Evolutionary conservation across 2,888 invertebrate species (phyloP).

Genomic region (Rotaria socialis): DNA sequence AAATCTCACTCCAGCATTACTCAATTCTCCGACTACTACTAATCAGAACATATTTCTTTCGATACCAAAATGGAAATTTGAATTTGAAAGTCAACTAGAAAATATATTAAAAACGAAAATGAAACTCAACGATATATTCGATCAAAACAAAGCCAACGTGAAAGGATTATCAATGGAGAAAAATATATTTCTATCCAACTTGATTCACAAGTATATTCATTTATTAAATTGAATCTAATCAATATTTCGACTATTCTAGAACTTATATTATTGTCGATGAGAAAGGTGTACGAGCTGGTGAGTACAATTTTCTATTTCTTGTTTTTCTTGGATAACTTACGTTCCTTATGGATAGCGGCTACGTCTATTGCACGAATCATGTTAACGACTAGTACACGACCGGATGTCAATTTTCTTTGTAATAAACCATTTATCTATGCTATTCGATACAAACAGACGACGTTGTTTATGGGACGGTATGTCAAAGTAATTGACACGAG

Average conservation of each 20-base stretch:
- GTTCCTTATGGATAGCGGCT: background rate
- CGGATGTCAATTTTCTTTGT: background rate
- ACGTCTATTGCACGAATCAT: background rate
- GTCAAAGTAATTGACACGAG: background rate
- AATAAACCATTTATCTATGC: conserved; percentile 10
- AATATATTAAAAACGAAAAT: background rate
- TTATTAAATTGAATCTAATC: no score
- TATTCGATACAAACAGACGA: conserved; percentile 10
- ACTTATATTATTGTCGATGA: background rate
- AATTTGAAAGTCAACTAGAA: background rate
- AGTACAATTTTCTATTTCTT: background rate
- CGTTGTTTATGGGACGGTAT: background rate
- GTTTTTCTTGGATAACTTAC: no score
- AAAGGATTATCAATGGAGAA: background rate
- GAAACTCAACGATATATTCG: background rate
- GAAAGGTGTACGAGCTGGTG: background rate
- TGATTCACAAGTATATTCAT: background rate
- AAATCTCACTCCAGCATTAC: background rate
- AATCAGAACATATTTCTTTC: background rate
- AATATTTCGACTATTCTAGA: background rate
- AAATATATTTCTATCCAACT: background rate
- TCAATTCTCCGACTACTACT: background rate
- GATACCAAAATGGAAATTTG: conserved; percentile 6
- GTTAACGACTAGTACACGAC: background rate
- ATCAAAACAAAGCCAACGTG: background rate